Conservation (phyloP, 2,113 vertebrate species). For the Chaetodon trifascialis region DNA sequence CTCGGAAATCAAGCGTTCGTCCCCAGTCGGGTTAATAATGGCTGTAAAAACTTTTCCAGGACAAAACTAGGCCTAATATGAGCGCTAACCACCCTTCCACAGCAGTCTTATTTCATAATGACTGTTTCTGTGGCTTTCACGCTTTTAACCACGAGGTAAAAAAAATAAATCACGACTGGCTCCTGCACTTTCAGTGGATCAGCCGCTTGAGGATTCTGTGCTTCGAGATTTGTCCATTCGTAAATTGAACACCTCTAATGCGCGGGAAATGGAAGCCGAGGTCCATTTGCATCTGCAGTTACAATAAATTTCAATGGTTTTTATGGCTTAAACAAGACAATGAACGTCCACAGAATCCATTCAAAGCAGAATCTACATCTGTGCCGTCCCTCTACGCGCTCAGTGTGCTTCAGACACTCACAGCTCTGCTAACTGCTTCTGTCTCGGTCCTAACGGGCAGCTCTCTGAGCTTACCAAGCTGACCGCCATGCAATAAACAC, state of each 20-base stretch:
- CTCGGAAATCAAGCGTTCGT: neutral
- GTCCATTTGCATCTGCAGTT: neutral
- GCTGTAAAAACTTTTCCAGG: neutral
- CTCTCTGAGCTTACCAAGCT: too few species aligned
- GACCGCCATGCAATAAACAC: too few species aligned
- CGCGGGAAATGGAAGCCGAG: neutral
- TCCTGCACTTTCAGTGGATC: too few species aligned
- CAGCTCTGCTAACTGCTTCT: neutral
- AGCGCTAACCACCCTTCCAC: neutral
- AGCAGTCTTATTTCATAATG: neutral
- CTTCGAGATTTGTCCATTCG: neutral
- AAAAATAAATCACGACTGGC: too few species aligned
- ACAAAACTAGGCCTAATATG: neutral
- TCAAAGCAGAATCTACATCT: neutral
- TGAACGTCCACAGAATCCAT: neutral
- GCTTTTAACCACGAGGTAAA: neutral
- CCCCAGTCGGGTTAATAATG: too few species aligned
- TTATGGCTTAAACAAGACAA: constrained; percentile 5
- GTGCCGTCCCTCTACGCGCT: neutral
- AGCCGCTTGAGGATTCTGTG: neutral
- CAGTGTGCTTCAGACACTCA: neutral
- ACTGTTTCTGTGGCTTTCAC: neutral
- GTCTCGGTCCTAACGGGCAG: neutral
- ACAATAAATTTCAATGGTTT: neutral
- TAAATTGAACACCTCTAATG: neutral